A percentile compares a stretch with the other conserved stretches of the same genome.
These are phyloP conservation scores for Erebia aethiops DNA, from an alignment of 2,888 invertebrate species.

Conservation along the genomic window DNA sequence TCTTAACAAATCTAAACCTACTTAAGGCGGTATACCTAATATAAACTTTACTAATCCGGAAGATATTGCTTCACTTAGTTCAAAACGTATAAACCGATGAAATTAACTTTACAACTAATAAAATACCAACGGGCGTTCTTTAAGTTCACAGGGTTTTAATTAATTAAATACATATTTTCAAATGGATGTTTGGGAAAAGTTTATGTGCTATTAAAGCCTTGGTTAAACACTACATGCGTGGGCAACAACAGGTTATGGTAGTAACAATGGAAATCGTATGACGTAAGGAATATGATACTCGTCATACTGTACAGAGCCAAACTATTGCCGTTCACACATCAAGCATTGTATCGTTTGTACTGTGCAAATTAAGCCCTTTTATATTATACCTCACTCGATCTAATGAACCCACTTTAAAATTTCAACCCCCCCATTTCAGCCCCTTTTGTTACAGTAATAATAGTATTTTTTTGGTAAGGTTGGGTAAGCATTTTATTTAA, in stretches of 20 bases:
- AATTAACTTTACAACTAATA: conserved; percentile 52
- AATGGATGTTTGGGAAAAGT: conserved; percentile 73
- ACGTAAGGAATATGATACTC: no score
- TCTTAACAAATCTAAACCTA: not conserved
- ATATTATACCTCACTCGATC: no score
- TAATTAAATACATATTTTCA: conserved; percentile 66
- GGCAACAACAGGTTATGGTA: not conserved
- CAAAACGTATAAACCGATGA: not conserved
- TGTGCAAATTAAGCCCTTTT: no score
- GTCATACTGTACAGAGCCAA: no score
- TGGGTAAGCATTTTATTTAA: no score
- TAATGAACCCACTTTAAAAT: no score
- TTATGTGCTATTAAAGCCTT: conserved; percentile 60
- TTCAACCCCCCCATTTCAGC: no score
- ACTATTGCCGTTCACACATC: no score
- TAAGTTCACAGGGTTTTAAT: conserved; percentile 46
- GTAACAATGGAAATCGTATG: not conserved
- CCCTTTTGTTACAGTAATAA: no score
- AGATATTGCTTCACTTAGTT: conserved; percentile 11
- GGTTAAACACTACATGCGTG: not conserved
- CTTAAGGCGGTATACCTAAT: not conserved
- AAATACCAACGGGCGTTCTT: conserved; percentile 58
- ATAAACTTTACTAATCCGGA: not conserved
- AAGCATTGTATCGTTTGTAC: no score
- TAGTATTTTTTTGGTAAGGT: no score